These are phyloP conservation scores for Adelphocoris suturalis DNA, from an alignment of 2,888 invertebrate species.

Conservation along the genomic window DNA sequence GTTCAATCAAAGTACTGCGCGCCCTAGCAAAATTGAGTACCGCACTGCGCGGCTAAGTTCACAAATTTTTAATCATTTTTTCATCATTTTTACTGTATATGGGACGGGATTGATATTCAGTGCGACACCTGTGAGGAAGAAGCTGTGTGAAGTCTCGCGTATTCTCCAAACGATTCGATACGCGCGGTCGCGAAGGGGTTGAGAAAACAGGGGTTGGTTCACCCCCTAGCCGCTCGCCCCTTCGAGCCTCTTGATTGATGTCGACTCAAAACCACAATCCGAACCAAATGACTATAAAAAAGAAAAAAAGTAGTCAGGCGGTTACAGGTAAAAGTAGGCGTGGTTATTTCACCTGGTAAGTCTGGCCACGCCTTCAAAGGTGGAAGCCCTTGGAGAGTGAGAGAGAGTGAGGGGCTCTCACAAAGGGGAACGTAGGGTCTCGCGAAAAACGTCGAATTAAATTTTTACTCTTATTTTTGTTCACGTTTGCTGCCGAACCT, in stretches of 20 bases:
- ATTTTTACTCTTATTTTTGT: not conserved
- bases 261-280: not conserved
- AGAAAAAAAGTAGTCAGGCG: not conserved
- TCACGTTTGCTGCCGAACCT: not conserved
- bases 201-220: not conserved
- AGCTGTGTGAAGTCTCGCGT: no score
- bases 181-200: not conserved
- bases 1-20: no score
- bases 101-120: no score
- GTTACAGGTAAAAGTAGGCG: slow-evolving; percentile 40
- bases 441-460: slow-evolving; percentile 21
- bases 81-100: no score
- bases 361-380: slow-evolving; percentile 41
- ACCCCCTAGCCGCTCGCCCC: not conserved
- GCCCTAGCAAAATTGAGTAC: no score
- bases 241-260: slow-evolving; percentile 1
- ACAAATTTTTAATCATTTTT: no score
- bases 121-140: no score
- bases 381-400: slow-evolving; percentile 16
- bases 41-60: no score
- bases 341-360: slow-evolving; percentile 36
- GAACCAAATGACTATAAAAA: not conserved
- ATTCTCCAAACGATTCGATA: not conserved
- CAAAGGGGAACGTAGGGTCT: not conserved
- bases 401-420: not conserved